Base-by-base conservation (phyloP, 1,140 invertebrate species). In the Drosophila pseudoobscura region DNA sequence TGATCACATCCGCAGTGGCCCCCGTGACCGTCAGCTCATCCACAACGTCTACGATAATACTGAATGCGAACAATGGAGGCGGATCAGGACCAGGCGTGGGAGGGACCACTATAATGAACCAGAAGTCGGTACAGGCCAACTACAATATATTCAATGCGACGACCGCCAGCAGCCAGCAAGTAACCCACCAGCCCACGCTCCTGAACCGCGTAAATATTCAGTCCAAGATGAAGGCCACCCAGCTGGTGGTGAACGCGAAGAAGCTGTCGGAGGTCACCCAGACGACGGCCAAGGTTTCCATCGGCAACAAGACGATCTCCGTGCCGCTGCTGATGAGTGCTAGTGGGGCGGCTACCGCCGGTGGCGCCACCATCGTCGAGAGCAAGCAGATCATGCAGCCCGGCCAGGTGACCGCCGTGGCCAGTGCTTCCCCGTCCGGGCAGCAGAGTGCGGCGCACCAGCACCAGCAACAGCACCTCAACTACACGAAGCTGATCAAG, bases 261-360 rank as follows among this genome's bases (percentile, higher is more conserved):
- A 91, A 87, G 54, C 55, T 89, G 26, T 45, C 80, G 9, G 88
- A 90, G 46, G 82, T 89, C 2, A 91, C 82, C 6, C 89, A 91
- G 60, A 89, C 89, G 6, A 90, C 91, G 52, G 90, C 91, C 26
- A 92, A 91, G 22, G 93, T 94, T 13, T 94, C 93, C 3, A 94
- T 94, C 55, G 93, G 93, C 9, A 94, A 94, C 75, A 93, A 93
- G 74, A 94, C 93, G 15, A 94, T 94, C 63, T 94, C 93, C 9
- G 93, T 94, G 31, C 93, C 93, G 6, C 90, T 94, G 43, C 76
- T 84, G 5, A 77, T 89, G 24, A 88, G 61, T 45, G 56, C 74
- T 43, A 71, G 69, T 24, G 72, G 68, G 4, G 78, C 65, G 46
- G 72, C 75, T 13, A 79, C 78, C 0, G 82, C 82, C 0, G 87